Evolutionary conservation across 2,113 vertebrate genomes (phyloP).

Genomic region (Opisthocomus hoazin): DNA sequence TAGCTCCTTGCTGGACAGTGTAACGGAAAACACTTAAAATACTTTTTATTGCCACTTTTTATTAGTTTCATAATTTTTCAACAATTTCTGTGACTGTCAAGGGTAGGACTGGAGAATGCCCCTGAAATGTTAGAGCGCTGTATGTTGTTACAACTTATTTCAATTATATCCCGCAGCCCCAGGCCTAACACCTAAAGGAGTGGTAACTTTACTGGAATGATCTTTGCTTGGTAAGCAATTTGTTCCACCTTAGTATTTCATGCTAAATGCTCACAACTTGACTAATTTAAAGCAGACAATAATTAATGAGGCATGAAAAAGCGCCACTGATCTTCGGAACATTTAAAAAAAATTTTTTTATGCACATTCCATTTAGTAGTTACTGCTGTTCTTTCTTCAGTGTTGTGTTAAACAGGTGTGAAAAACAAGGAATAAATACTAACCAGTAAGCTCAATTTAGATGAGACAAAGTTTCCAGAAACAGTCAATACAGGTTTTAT

Average conservation of each 20-base stretch:
- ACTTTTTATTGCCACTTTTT: background rate
- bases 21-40: background rate
- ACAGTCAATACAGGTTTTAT: background rate
- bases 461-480: background rate
- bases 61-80: background rate
- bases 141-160: background rate
- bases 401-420: background rate
- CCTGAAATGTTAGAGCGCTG: background rate
- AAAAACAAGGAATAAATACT: background rate
- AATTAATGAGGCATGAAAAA: background rate
- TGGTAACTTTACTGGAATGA: background rate
- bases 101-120: background rate
- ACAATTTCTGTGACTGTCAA: background rate
- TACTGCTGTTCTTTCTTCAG: background rate
- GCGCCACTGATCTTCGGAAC: background rate
- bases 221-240: background rate
- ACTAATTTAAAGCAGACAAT: background rate
- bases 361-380: background rate
- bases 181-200: background rate
- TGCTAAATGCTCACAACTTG: background rate
- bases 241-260: background rate
- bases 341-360: background rate
- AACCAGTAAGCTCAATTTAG: background rate
- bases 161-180: background rate
- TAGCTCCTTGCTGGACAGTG: background rate